Base-by-base conservation (phyloP, 2,797 vertebrate species). In the Phalloptychus januarius region DNA sequence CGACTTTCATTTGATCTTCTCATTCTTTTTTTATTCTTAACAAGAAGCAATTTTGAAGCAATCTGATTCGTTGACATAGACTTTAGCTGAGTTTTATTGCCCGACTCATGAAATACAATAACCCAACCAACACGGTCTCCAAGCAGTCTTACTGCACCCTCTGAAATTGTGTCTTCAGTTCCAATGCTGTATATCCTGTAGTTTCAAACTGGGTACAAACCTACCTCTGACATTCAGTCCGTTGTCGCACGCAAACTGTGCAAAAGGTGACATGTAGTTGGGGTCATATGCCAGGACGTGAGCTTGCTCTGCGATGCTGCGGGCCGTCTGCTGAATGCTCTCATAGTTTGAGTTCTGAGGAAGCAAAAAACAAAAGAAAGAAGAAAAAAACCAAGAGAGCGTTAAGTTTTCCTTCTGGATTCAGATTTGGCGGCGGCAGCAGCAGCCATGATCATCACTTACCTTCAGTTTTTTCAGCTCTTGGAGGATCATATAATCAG, bases 221-320 rank as follows among this genome's bases (percentile, higher is more conserved):
- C 95, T 85, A 98, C 98, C 98, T 97, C 98, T 96, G 87, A 99
- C 98, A 90, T 99, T 98, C 93, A 99, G 88, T 33, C 98, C 98
- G 16, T 99, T 99, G 94, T 98, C 98, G 92, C 98, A 99, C 10
- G 98, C 98, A 79, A 99, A 99, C 95, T 99, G 98, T 88, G 98
- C 98, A 56, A 99, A 99, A 52, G 98, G 98, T 0, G 98, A 99
- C 98, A 99, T 99, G 93, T 99, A 99, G 86, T 98, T 98, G 81
- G 98, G 98, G 92, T 99, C 98, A n/a, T 99, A 99, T 0, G 98
- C 98, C 93, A 99, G 95, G 69, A 97, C 96, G 0, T 99, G 98
- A 74, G 98, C 98, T 89, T 99, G 98, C 92, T 99, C 96, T 50
- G 98, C 98, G 44, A 99, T 99, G 90, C 98, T 99, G 79, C 96